A percentile compares a stretch with the other conserved stretches of the same genome.
Evolutionary conservation across 1,140 invertebrate genomes (phyloP).

Genomic region (Delia radicum): DNA sequence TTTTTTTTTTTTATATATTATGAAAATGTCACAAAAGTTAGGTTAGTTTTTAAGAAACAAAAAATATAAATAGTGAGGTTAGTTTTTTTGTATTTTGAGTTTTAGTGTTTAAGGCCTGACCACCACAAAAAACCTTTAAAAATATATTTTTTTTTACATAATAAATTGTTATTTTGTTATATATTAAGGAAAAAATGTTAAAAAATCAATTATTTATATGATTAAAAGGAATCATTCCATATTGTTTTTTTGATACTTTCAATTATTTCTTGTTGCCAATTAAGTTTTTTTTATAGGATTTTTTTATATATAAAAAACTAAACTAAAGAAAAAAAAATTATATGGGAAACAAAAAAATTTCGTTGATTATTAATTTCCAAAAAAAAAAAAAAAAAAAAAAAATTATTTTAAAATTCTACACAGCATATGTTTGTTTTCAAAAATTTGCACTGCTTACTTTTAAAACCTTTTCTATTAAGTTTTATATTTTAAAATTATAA

Average conservation of each 20-base stretch:
- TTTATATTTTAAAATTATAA: constrained; percentile 12
- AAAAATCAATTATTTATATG: constrained; percentile 15
- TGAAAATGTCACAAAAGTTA: constrained; percentile 17
- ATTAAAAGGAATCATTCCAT: neutral
- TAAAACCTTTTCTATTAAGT: neutral
- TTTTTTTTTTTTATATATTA: neutral
- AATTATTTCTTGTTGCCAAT: neutral
- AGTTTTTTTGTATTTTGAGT: neutral
- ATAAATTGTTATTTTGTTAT: neutral
- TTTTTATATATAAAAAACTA: constrained; percentile 1
- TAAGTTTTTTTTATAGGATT: neutral
- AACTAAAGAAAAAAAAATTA: constrained; percentile 8
- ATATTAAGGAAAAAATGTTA: constrained; percentile 14
- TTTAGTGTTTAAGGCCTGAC: constrained; percentile 1
- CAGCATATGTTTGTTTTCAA: constrained; percentile 25
- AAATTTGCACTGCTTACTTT: constrained; percentile 50
- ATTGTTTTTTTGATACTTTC: neutral
- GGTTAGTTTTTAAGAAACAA: neutral
- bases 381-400: neutral
- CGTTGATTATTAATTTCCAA: neutral
- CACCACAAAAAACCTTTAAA: constrained; percentile 1
- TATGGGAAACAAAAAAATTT: constrained; percentile 3
- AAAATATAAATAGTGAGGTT: neutral
- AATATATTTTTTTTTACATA: neutral
- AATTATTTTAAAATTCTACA: neutral